Percentiles rank a stretch among this genome's conserved stretches.
phyloP scores from a whole-genome alignment of 2,888 invertebrate genomes.

The Cataglyphis livida region DNA sequence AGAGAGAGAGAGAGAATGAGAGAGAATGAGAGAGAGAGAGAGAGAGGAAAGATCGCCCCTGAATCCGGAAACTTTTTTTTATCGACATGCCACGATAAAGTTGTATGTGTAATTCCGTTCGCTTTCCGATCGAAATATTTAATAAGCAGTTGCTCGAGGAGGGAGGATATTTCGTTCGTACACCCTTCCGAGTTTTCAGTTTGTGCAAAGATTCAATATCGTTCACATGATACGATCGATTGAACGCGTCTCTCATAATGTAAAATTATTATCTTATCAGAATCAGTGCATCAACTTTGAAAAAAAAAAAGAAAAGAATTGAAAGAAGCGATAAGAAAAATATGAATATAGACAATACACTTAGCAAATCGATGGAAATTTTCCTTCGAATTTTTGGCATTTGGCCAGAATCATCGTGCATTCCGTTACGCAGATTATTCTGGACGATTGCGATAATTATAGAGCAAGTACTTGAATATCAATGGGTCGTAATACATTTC shows the following conservation, averaged over 20 bases:
- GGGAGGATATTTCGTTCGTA: neutral
- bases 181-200: neutral
- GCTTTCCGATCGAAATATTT: conserved; percentile 25
- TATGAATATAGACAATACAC: conserved; percentile 14
- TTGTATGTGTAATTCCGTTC: neutral
- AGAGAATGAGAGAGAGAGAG: neutral
- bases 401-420: conserved; percentile 42
- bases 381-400: conserved; percentile 41
- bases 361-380: conserved; percentile 23
- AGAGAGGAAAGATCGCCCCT: neutral
- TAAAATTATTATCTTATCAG: neutral
- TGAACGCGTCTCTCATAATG: neutral
- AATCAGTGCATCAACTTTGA: neutral
- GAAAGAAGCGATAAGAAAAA: neutral
- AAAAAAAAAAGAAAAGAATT: neutral
- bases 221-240: neutral
- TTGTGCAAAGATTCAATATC: neutral
- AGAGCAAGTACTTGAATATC: conserved; percentile 41
- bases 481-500: conserved; percentile 15
- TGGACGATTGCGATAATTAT: conserved; percentile 29
- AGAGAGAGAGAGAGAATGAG: neutral
- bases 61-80: conserved; percentile 19
- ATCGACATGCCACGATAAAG: neutral
- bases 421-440: neutral
- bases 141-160: neutral